These are phyloP conservation scores for Paguma larvata DNA, from an alignment of 2,797 vertebrate species.

Conservation along the genomic window DNA sequence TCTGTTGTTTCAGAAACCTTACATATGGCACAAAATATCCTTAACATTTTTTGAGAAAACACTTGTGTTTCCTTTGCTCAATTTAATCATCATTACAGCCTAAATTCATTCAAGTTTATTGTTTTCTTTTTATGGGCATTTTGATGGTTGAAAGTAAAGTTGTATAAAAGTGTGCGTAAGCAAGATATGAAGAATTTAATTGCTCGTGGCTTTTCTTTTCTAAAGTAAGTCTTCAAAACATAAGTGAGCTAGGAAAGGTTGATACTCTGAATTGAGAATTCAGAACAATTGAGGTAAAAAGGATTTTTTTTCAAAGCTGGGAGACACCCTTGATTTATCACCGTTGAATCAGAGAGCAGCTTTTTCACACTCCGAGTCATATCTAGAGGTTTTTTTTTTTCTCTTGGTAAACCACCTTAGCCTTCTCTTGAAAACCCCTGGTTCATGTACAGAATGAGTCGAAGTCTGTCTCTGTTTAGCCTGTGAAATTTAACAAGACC, in stretches of 20 bases:
- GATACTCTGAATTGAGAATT: conserved; percentile 64
- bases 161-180: conserved; percentile 51
- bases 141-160: conserved; percentile 68
- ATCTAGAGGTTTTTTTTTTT: neutral
- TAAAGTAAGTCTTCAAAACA: conserved; percentile 53
- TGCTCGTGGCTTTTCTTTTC: neutral
- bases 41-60: conserved; percentile 63
- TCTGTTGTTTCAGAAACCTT: conserved; percentile 77
- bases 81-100: conserved; percentile 62
- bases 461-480: conserved; percentile 69
- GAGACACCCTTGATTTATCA: conserved; percentile 60
- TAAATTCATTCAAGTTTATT: conserved; percentile 63
- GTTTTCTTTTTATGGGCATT: conserved; percentile 69
- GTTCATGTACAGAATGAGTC: conserved; percentile 53
- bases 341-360: conserved; percentile 60
- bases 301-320: conserved; percentile 57
- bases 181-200: conserved; percentile 63
- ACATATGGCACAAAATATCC: conserved; percentile 70
- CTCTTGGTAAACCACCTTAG: conserved; percentile 65
- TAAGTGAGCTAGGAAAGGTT: conserved; percentile 49
- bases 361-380: conserved; percentile 76
- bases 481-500: conserved; percentile 78
- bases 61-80: conserved; percentile 68
- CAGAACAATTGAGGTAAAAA: conserved; percentile 41
- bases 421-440: conserved; percentile 71